Percentiles rank a stretch among this genome's conserved stretches.
Conservation (phyloP, 1,140 invertebrate species). For the Drosophila erecta region DNA sequence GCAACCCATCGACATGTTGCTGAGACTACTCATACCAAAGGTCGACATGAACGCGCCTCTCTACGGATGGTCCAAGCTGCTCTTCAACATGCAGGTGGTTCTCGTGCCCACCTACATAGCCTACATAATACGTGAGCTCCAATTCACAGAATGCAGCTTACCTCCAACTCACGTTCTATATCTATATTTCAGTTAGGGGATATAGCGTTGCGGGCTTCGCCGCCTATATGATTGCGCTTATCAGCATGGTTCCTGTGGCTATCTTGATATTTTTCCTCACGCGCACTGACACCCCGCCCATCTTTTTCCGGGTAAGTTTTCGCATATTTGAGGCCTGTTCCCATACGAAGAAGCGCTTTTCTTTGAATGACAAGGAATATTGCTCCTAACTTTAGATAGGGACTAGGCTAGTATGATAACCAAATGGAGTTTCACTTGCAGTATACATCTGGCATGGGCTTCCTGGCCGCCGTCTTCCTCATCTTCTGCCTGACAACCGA, state of each 20-base stretch:
- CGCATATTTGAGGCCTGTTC: not conserved
- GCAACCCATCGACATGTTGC: slow-evolving; percentile 17
- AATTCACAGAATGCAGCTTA: not conserved
- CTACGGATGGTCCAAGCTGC: slow-evolving; percentile 39
- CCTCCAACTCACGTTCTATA: not conserved
- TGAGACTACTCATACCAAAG: slow-evolving; percentile 25
- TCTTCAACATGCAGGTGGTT: slow-evolving; percentile 21
- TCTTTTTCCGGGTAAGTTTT: slow-evolving; percentile 13
- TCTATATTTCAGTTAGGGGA: not conserved
- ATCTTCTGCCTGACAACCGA: slow-evolving; percentile 18
- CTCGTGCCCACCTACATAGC: slow-evolving; percentile 5
- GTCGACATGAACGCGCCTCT: slow-evolving; percentile 28
- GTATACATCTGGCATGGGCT: slow-evolving; percentile 10
- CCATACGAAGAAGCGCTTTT: not conserved
- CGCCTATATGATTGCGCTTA: not conserved
- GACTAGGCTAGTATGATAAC: no score
- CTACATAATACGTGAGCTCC: slow-evolving; percentile 13
- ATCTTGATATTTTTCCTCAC: slow-evolving; percentile 14
- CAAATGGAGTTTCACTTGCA: not conserved
- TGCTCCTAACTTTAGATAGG: no score
- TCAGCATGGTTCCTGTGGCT: not conserved
- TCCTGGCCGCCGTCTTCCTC: slow-evolving; percentile 8
- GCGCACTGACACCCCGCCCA: slow-evolving; percentile 34
- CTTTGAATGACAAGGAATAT: not conserved
- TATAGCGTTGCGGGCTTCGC: not conserved